Conservation (phyloP, 1,140 invertebrate species). For the Diabrotica virgifera region DNA sequence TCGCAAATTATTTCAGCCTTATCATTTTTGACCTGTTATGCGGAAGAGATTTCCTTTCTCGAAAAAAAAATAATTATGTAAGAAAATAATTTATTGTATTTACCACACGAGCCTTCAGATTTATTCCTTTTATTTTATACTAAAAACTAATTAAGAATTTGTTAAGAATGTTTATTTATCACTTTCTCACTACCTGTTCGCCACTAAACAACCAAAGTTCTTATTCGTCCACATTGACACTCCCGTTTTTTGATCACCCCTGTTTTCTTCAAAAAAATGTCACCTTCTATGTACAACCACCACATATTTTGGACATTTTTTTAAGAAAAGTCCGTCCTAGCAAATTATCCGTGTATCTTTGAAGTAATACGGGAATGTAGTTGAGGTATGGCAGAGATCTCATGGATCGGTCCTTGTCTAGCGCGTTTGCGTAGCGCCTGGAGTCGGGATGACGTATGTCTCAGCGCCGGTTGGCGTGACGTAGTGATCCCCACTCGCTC, state of each 20-base stretch:
- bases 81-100: no score
- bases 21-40: background rate
- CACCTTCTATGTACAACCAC: background rate
- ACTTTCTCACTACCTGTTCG: no score
- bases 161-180: no score
- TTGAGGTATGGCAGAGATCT: slow-evolving; percentile 21
- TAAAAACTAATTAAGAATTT: no score
- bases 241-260: background rate
- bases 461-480: slow-evolving; percentile 37
- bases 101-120: no score
- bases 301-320: slow-evolving; percentile 43
- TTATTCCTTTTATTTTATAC: no score
- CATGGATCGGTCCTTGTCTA: slow-evolving; percentile 31
- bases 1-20: background rate
- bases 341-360: slow-evolving; percentile 47
- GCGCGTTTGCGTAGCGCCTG: slow-evolving; percentile 17
- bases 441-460: slow-evolving; percentile 29
- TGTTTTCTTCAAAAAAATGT: slow-evolving; percentile 1
- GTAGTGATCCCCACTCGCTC: slow-evolving; percentile 39
- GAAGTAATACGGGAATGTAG: slow-evolving; percentile 42
- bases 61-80: no score
- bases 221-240: background rate
- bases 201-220: no score
- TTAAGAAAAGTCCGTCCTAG: slow-evolving; percentile 43
- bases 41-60: no score